Conservation (phyloP, 2,113 vertebrate genomes). For the Chaenocephalus aceratus region DNA sequence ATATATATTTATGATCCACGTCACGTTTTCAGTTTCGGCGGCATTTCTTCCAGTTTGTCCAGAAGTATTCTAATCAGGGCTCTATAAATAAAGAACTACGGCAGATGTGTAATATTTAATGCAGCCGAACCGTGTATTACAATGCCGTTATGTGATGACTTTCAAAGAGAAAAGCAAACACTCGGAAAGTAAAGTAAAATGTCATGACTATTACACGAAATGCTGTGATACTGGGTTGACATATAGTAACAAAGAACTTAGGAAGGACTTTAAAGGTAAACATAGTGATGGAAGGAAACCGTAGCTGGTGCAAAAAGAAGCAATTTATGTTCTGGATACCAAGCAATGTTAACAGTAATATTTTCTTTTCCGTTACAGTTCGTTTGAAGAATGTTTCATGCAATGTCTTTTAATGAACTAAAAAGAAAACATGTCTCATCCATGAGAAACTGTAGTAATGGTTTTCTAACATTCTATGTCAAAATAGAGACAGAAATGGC, state of each 20-base stretch:
- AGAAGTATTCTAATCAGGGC: no score
- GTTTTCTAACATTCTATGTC: slow-evolving; percentile 6
- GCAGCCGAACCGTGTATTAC: no score
- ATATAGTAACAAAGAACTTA: neutral
- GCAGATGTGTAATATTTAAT: no score
- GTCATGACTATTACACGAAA: no score
- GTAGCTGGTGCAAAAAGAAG: neutral
- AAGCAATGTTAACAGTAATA: slow-evolving; percentile 1
- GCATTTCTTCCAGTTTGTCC: no score
- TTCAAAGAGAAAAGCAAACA: no score
- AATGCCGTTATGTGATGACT: no score
- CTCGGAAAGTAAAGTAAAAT: no score
- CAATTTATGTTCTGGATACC: neutral
- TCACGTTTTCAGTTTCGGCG: no score
- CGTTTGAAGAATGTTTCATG: slow-evolving; percentile 15
- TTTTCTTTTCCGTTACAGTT: slow-evolving; percentile 12
- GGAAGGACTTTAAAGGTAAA: neutral
- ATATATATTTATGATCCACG: no score
- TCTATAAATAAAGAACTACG: no score
- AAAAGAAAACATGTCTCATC: neutral
- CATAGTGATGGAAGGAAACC: neutral
- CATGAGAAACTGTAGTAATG: neutral
- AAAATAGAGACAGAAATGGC: slow-evolving; percentile 26
- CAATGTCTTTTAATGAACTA: slow-evolving; percentile 29
- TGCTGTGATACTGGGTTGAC: neutral